These are phyloP conservation scores for Lithophane leautieri DNA, from an alignment of 2,888 invertebrate genomes.

Conservation along the genomic window DNA sequence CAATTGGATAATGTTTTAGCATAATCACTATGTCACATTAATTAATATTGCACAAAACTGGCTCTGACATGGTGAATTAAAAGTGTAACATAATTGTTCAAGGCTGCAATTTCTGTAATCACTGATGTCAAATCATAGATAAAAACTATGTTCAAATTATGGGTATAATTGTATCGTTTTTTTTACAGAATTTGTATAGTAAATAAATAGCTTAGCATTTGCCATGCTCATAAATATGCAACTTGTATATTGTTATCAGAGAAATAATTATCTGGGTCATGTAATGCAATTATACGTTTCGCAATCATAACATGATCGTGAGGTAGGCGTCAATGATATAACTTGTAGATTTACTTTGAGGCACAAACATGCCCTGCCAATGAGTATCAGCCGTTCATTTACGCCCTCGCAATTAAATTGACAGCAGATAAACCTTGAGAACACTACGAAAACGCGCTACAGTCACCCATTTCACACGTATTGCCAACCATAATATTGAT, in stretches of 20 bases:
- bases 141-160: neutral
- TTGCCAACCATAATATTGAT: constrained; percentile 67
- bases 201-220: neutral
- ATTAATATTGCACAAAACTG: neutral
- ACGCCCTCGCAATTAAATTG: constrained; percentile 79
- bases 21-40: neutral
- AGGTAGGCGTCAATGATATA: constrained; percentile 43
- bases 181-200: neutral
- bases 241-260: constrained; percentile 48
- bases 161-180: neutral
- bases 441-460: constrained; percentile 71
- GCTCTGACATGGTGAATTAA: neutral
- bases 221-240: neutral
- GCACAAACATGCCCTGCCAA: constrained; percentile 55
- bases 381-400: constrained; percentile 70
- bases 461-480: constrained; percentile 68
- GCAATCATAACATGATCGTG: constrained; percentile 50
- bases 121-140: constrained; percentile 3
- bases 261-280: constrained; percentile 63
- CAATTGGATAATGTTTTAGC: neutral
- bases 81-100: neutral
- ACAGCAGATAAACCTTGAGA: constrained; percentile 86
- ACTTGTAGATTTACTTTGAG: constrained; percentile 51
- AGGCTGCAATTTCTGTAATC: constrained; percentile 23
- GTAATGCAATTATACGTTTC: constrained; percentile 60